Base-by-base conservation (phyloP, 2,113 vertebrate genomes). In the Gasterosteus aculeatus region DNA sequence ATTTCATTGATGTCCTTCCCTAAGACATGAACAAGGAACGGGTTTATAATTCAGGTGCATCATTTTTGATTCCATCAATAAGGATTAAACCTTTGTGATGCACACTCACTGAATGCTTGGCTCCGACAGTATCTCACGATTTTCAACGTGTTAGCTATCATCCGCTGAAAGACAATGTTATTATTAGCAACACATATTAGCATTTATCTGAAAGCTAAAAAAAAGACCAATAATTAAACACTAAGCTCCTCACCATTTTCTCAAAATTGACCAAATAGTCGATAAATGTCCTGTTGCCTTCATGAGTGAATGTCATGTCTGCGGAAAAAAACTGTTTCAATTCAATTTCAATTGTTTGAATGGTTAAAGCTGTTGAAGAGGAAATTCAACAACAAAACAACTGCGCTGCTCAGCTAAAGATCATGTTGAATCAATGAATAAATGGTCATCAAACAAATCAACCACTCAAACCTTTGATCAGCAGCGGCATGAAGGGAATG, bases 261-360 rank as follows among this genome's bases (percentile, higher is more conserved):
- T 99, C 98, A 85, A 99, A 99, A 94, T 99, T 99, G 90, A 99
- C 96, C 88, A 99, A 94, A 91, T 91, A 96, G 93, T 99, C 98
- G 69, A 94, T 94, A 90, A 97, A 96, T 0, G 98, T 99, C 93
- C 97, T 98, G 95, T 99, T 99, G 73, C 98, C 98, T 87, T 99
- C 98, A 54, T 99, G 98, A 88, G 96, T 98, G 90, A 99, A 99
- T 5, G 97, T 99, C 96, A 99, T 98, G 83, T 99, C 98, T 99
- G 91, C 35, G 35, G 78, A 80, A n/a, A 14, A 60, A 44, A 49
- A 2, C n/a, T n/a, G n/a, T n/a, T n/a, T n/a, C n/a, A n/a, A n/a
- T n/a, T n/a, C n/a, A n/a, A n/a, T n/a, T n/a, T n/a, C 18, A 51
- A 67, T 66, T n/a, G 11, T 38, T 51, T 12, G 51, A 19, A 66